Base-by-base conservation (phyloP, 1,140 invertebrate genomes). In the Drosophila pseudoobscura region DNA sequence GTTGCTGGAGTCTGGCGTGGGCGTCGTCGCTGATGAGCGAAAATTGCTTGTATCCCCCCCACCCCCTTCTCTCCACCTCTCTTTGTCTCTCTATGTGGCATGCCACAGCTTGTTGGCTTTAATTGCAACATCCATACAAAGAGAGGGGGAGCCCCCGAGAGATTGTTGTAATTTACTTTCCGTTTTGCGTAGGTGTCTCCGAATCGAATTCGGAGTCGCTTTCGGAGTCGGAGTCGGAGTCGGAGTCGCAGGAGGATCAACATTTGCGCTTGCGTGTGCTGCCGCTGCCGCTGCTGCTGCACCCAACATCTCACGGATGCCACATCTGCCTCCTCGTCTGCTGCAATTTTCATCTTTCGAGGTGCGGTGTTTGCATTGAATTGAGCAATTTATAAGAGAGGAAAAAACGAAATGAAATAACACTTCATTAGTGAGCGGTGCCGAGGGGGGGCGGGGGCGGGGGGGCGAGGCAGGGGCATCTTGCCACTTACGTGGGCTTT, bases 381-480 rank as follows among this genome's bases (percentile, higher is more conserved):
- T 87, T 85, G 78, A 85, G 80, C 80, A 85, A 87, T 85, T 82
- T 75, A 80, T 80, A 78, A 53, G 13, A 75, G 75, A 60, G 15
- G 9, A 56, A 64, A 45, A 17, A 45, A 53, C 47, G 46, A 74
- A 75, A 74, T 85, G 75, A 88, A 88, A 88, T 75, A 88, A 75
- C 83, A 82, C 83, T 88, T 87, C 59, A 87, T 87, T 87, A 87
- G 76, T 65, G 6, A 50, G 24, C 2, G 35, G 47, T 59, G 26
- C 24, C 9, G 29, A 26, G 29, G 15, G 44, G 39, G 39, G 15
- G 49, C 55, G 64, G 47, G 62, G 57, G 49, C n/a, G n/a, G 58
- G 64, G 47, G 62, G 57, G 71, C 59, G 63, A 74, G 43, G 35
- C 20, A 15, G 22, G 15, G 43, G 59, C 51, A 63, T 56, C 44